phyloP scores from a whole-genome alignment of 2,797 vertebrate genomes.

The Enteromius treurensis region DNA sequence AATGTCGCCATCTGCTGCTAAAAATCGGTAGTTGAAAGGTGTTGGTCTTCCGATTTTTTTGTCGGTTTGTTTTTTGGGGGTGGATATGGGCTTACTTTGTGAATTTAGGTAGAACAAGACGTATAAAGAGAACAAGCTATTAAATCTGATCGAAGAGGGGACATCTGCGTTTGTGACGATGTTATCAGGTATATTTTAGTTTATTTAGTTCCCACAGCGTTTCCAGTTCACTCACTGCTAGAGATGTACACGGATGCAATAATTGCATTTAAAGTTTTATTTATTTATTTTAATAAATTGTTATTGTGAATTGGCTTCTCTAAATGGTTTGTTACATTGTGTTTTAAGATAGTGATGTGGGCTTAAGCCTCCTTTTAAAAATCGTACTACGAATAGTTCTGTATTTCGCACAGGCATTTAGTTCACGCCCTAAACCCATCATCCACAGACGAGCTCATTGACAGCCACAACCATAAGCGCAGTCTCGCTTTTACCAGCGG shows the following conservation, averaged over 20 bases:
- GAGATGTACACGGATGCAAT: not conserved
- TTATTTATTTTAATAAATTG: not conserved
- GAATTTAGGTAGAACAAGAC: not conserved
- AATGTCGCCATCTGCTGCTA: not conserved
- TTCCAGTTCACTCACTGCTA: not conserved
- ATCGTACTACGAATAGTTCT: not conserved
- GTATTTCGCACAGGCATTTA: not conserved
- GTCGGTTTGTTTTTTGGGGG: not conserved
- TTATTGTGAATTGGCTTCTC: not conserved
- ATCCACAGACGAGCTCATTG: not conserved
- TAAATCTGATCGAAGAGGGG: not conserved
- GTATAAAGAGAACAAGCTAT: not conserved
- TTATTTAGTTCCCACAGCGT: no score
- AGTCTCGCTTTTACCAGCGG: not conserved
- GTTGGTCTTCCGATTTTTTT: not conserved
- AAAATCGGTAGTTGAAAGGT: not conserved
- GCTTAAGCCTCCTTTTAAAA: not conserved
- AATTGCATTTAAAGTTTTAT: not conserved
- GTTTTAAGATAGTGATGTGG: not conserved
- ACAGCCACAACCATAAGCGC: not conserved
- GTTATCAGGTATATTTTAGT: no score
- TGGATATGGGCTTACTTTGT: not conserved
- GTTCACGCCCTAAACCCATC: not conserved
- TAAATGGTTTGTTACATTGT: not conserved
- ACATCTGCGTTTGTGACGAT: not conserved